Percentiles rank a stretch among this genome's conserved stretches.
These are phyloP conservation scores for Urophycis tenuis DNA, from an alignment of 2,797 vertebrate species.

Conservation along the genomic window DNA sequence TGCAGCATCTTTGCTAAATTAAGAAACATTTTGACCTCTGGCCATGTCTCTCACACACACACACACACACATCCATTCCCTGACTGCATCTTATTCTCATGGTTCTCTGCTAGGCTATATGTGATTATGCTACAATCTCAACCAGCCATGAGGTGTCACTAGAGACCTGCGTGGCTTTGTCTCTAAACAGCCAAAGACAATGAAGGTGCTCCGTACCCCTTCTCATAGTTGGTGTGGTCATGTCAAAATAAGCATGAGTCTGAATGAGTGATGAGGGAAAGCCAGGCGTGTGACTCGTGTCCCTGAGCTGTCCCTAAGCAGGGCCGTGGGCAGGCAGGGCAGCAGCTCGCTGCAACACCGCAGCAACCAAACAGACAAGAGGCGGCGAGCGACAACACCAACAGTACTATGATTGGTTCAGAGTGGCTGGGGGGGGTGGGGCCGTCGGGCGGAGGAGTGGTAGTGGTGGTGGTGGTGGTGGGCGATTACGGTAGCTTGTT, in stretches of 20 bases:
- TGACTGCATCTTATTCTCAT: no score
- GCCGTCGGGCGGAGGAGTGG: constrained; percentile 18
- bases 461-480: constrained; percentile 49
- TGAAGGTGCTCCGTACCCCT: constrained; percentile 29
- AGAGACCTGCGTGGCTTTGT: not conserved
- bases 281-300: constrained; percentile 61
- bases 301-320: constrained; percentile 58
- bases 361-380: constrained; percentile 64
- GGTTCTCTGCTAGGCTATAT: no score
- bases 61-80: not conserved
- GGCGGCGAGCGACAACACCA: constrained; percentile 87
- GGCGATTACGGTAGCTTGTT: constrained; percentile 54
- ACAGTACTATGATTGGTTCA: constrained; percentile 84
- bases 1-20: no score
- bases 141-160: constrained; percentile 6
- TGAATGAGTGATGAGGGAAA: constrained; percentile 39
- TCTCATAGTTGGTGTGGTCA: constrained; percentile 21
- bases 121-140: not conserved
- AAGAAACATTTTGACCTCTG: no score
- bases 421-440: constrained; percentile 50
- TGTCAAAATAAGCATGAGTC: constrained; percentile 6
- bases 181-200: constrained; percentile 67
- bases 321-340: constrained; percentile 16
- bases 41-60: no score
- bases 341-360: constrained; percentile 39